These are phyloP conservation scores for Lepidocyrtoides sp. DNA, from an alignment of 2,888 invertebrate genomes.

Conservation along the genomic window DNA sequence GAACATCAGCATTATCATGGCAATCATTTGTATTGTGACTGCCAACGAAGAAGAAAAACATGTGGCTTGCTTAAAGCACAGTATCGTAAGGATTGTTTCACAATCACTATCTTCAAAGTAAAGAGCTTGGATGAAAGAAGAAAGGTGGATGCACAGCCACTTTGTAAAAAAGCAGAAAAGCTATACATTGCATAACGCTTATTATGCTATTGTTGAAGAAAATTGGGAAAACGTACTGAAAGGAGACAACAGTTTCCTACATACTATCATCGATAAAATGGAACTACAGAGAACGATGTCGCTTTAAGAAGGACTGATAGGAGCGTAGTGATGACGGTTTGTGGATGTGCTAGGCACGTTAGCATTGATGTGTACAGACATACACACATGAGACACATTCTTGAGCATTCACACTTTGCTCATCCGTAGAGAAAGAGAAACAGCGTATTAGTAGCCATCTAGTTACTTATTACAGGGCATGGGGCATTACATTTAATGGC, in stretches of 20 bases:
- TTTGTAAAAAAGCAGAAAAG: neutral
- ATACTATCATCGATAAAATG: neutral
- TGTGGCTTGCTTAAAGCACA: neutral
- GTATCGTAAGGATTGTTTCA: neutral
- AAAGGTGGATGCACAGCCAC: neutral
- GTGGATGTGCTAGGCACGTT: neutral
- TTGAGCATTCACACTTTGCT: slow-evolving; percentile 55
- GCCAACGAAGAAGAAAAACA: neutral
- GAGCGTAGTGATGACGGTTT: neutral
- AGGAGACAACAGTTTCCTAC: neutral
- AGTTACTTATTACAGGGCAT: slow-evolving; percentile 51
- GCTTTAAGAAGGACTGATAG: neutral
- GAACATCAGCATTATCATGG: slow-evolving; percentile 9
- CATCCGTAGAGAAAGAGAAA: neutral
- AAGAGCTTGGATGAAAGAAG: neutral
- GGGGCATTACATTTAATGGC: slow-evolving; percentile 18
- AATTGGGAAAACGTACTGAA: neutral
- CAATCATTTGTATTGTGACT: slow-evolving; percentile 17
- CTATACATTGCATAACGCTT: neutral
- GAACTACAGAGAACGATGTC: neutral
- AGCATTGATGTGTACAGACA: neutral
- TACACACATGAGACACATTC: slow-evolving; percentile 32
- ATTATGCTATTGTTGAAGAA: neutral
- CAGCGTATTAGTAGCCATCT: slow-evolving; percentile 44
- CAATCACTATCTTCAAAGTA: too few species aligned